Conservation (phyloP, 2,797 vertebrate species). For the Podarcis lilfordi region DNA sequence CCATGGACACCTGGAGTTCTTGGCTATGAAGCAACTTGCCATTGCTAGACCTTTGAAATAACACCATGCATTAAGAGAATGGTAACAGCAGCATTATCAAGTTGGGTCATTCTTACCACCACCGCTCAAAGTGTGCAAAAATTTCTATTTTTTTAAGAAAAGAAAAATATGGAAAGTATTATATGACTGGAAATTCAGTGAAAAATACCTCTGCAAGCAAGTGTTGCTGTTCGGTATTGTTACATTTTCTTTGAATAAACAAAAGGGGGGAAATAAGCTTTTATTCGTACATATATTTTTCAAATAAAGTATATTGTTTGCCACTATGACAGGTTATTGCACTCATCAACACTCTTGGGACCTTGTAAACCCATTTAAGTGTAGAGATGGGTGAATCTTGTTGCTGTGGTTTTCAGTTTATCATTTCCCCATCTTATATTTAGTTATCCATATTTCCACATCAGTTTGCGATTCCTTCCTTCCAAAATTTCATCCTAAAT, state of each 20-base stretch:
- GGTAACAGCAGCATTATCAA: constrained; percentile 37
- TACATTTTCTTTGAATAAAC: constrained; percentile 73
- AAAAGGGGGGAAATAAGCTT: constrained; percentile 57
- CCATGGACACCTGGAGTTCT: constrained; percentile 41
- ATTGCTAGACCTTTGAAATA: constrained; percentile 50
- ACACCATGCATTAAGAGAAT: constrained; percentile 51
- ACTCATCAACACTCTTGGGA: constrained; percentile 54
- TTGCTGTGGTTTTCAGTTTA: no score
- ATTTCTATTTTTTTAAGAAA: constrained; percentile 63
- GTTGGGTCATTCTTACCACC: constrained; percentile 50
- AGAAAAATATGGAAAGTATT: constrained; percentile 59
- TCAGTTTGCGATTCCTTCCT: no score
- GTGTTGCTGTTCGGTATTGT: constrained; percentile 66
- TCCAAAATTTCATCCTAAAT: no score
- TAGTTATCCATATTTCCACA: no score
- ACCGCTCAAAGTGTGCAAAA: constrained; percentile 64
- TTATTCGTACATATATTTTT: constrained; percentile 61
- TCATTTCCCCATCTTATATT: no score
- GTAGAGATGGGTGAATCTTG: no score
- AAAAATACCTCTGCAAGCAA: constrained; percentile 68
- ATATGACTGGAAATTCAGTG: constrained; percentile 21
- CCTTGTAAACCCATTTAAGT: fast-evolving
- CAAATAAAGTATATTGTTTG: constrained; percentile 63
- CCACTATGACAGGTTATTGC: constrained; percentile 48
- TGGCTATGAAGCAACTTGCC: constrained; percentile 44